phyloP scores from a whole-genome alignment of 2,113 vertebrate genomes.

The Theristicus caerulescens region DNA sequence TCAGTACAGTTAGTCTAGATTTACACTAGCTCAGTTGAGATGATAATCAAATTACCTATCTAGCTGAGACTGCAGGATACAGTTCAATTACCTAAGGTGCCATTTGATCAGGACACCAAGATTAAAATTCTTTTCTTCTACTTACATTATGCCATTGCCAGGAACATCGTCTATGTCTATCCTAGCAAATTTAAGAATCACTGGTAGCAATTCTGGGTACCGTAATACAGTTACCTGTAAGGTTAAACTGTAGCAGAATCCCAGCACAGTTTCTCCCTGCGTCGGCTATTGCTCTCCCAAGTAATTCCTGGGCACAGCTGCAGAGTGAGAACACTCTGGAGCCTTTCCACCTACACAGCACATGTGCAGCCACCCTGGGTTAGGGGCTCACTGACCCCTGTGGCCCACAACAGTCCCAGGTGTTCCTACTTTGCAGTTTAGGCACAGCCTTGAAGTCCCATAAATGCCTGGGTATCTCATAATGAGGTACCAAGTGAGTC shows the following conservation, averaged over 20 bases:
- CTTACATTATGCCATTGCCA: not conserved
- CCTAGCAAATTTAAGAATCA: not conserved
- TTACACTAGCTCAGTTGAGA: not conserved
- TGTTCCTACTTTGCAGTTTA: not conserved
- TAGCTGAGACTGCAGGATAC: not conserved
- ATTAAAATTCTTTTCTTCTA: not conserved
- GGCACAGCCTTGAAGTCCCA: not conserved
- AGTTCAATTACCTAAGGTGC: not conserved
- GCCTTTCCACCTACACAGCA: fast-evolving
- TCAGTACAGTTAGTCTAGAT: not conserved
- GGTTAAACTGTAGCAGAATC: not conserved
- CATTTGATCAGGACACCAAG: not conserved
- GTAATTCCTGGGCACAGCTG: not conserved
- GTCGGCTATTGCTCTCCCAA: not conserved
- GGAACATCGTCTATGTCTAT: fast-evolving
- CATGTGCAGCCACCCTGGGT: not conserved
- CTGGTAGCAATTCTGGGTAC: too few species aligned
- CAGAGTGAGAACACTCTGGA: not conserved
- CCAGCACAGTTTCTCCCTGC: not conserved
- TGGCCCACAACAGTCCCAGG: not conserved
- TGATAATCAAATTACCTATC: not conserved
- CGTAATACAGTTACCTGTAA: not conserved
- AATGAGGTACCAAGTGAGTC: not conserved
- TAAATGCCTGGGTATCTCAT: not conserved
- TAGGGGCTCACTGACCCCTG: not conserved